Base-by-base conservation (phyloP, 2,797 vertebrate species). In the Botia kubotai region DNA sequence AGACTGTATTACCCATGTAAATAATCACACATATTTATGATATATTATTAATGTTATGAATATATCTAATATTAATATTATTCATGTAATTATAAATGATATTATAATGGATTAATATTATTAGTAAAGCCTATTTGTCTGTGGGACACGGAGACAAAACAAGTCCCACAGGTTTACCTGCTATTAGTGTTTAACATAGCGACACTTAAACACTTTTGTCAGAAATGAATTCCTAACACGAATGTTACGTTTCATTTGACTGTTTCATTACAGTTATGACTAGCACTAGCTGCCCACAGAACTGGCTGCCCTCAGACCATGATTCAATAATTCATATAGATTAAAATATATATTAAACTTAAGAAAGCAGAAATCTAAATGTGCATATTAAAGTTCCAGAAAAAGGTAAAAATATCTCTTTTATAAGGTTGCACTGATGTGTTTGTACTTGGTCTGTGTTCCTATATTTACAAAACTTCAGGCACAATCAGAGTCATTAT, bases 21-120 rank as follows among this genome's bases (percentile, higher is more conserved):
- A 77, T 17, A 62, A 48, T 58, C 39, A 36, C 63, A 60, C 52
- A 66, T 50, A 50, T 65, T 46, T 12, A 33, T 72, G 3, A 74
- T 46, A 36, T 33, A 43, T 7, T 62, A 46, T 62, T 36, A 29
- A 36, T 67, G 13, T 29, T 69, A 46, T n/a, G n/a, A n/a, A n/a
- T n/a, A n/a, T n/a, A n/a, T n/a, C n/a, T n/a, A n/a, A n/a, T n/a
- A n/a, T n/a, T n/a, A n/a, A n/a, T n/a, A n/a, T n/a, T n/a, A n/a
- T n/a, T n/a, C n/a, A n/a, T n/a, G n/a, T n/a, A n/a, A n/a, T n/a
- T n/a, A n/a, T n/a, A n/a, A n/a, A n/a, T n/a, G n/a, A n/a, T n/a
- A n/a, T n/a, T n/a, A n/a, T n/a, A n/a, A n/a, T n/a, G n/a, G n/a
- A n/a, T n/a, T n/a, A n/a, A n/a, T n/a, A n/a, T n/a, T n/a, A n/a